phyloP scores from a whole-genome alignment of 2,888 invertebrate species.

The Adela reaumurella region DNA sequence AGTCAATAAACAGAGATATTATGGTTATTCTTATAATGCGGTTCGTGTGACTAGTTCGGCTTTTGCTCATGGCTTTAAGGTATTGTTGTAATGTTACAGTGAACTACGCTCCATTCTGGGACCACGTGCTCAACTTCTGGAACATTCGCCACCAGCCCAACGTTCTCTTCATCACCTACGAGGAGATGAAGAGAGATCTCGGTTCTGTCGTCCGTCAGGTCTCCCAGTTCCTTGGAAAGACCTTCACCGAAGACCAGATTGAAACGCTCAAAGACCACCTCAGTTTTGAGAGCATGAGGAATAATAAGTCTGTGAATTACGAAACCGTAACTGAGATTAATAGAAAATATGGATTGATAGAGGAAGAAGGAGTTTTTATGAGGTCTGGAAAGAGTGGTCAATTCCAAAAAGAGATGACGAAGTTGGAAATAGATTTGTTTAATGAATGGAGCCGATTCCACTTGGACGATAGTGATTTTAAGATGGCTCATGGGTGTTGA shows the following conservation, averaged over 20 bases:
- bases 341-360: background rate
- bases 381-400: constrained; percentile 41
- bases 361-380: constrained; percentile 33
- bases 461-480: background rate
- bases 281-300: constrained; percentile 55
- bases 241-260: constrained; percentile 38
- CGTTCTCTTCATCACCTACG: background rate
- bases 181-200: constrained; percentile 27
- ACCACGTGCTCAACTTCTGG: background rate
- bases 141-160: background rate
- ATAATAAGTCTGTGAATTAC: constrained; percentile 54
- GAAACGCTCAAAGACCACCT: constrained; percentile 45
- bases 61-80: no score
- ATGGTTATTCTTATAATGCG: no score
- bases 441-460: constrained; percentile 30
- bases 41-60: no score
- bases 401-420: constrained; percentile 29
- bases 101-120: background rate
- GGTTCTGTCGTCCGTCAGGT: constrained; percentile 43
- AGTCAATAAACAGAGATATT: no score
- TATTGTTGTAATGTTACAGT: background rate
- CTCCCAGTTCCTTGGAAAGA: constrained; percentile 44
- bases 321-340: background rate
- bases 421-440: constrained; percentile 28
- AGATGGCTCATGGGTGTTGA: no score